Base-by-base conservation (phyloP, 1,140 invertebrate species). In the Ceratina japonica region DNA sequence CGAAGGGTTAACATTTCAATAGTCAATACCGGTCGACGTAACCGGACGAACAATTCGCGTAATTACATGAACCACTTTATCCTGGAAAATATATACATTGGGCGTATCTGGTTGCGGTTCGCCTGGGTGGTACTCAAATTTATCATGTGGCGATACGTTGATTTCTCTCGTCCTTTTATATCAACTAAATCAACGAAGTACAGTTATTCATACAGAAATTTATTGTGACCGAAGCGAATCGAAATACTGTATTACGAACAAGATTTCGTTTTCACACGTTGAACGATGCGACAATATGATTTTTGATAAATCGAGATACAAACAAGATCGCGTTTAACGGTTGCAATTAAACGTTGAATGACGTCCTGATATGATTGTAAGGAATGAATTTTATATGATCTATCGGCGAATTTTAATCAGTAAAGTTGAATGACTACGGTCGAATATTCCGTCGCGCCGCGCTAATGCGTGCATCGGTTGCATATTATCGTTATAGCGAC, bases 401-500 rank as follows among this genome's bases (percentile, higher is more conserved):
- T 5, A 8, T 71, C 13, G 20, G 12, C 20, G 13, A 10, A 73
- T 62, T 62, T 64, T 56, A 65, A 52, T 27, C 72, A 20, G n/a
- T 18, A 18, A 18, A n/a, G 61, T 22, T 70, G 15, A 22, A 76
- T 37, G 5, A 16, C 15, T 22, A 44, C 16, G 10, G 12, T n/a
- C n/a, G 31, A 37, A 70, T 1, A 37, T 62, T 62, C 15, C 10
- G 37, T 44, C 37, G n/a, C 44, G 27, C 31, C 66, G 13, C 66
- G 24, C 51, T 71, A 71, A 71, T 61, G 68, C 66, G 61, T 61
- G 68, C 66, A 54, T 54, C 66, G 15, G 12, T 27, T 51, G 31
- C 22, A 51, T 27, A 51, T 76, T 66, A 70, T 24, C 37, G 27
- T 76, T 66, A 61, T 24, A 22, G 65, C 22, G 56, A 61, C 75